Percentiles rank a stretch among this genome's conserved stretches.
Evolutionary conservation across 2,797 vertebrate genomes (phyloP).

Genomic region (Nyctalus aviator): DNA sequence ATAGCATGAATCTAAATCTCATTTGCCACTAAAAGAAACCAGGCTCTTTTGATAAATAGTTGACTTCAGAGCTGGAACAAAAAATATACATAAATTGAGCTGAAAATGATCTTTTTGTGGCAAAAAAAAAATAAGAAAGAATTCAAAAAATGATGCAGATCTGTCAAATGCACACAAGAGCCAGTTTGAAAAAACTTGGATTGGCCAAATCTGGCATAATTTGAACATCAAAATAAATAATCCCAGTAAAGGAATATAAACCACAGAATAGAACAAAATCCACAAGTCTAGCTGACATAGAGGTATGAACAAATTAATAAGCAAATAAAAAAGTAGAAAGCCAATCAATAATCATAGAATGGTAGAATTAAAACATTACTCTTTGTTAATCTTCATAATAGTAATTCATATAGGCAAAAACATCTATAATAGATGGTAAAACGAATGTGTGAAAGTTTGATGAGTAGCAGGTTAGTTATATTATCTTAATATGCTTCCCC

Average conservation of each 20-base stretch:
- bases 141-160: neutral
- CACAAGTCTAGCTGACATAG: neutral
- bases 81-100: neutral
- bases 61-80: neutral
- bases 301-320: neutral
- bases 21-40: neutral
- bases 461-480: neutral
- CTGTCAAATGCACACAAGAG: neutral
- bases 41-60: neutral
- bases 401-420: neutral
- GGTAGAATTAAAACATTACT: neutral
- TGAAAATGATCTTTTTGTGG: neutral
- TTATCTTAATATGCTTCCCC: neutral
- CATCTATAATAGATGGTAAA: neutral
- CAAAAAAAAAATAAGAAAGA: slow-evolving; percentile 37
- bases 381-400: neutral
- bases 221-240: neutral
- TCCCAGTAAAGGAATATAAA: neutral
- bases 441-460: neutral
- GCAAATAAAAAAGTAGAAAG: neutral
- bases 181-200: no score
- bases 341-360: neutral
- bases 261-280: neutral
- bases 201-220: no score
- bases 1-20: neutral